Evolutionary conservation across 2,888 invertebrate species (phyloP).

Genomic region (Eupeodes latifasciatus): DNA sequence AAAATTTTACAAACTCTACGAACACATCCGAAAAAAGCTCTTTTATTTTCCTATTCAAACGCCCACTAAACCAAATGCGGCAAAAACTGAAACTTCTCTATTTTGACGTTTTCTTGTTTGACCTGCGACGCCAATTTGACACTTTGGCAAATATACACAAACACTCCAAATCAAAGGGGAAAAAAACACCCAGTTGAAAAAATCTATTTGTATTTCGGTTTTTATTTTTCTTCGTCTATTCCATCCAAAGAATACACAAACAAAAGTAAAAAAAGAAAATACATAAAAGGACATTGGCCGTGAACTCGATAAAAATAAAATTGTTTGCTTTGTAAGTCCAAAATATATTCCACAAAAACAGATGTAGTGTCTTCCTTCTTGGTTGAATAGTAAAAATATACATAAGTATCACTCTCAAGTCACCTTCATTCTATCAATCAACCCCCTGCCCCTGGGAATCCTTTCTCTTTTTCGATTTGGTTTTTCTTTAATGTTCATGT

Average conservation of each 20-base stretch:
- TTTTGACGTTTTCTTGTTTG: constrained; percentile 46
- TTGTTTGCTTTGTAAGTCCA: constrained; percentile 55
- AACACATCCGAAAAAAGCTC: not conserved
- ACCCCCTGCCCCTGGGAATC: constrained; percentile 11
- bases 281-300: constrained; percentile 50
- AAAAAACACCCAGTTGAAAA: constrained; percentile 41
- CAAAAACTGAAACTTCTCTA: not conserved
- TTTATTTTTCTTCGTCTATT: not conserved
- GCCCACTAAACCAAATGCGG: not conserved
- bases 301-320: constrained; percentile 31
- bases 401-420: not conserved
- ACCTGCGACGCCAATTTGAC: constrained; percentile 61
- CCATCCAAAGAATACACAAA: constrained; percentile 35
- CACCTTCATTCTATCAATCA: not conserved
- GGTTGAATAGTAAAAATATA: constrained; percentile 11
- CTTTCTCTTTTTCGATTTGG: constrained; percentile 54
- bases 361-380: not conserved
- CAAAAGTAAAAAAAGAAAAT: not conserved
- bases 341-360: not conserved
- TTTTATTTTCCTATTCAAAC: not conserved
- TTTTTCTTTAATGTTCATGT: not conserved
- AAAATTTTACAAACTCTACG: not conserved
- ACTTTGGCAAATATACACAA: constrained; percentile 65
- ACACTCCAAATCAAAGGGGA: constrained; percentile 39
- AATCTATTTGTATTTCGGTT: constrained; percentile 73